Percentiles rank a stretch among this genome's conserved stretches.
phyloP scores from a whole-genome alignment of 2,113 vertebrate species.

The Cricetomys ansorgei region DNA sequence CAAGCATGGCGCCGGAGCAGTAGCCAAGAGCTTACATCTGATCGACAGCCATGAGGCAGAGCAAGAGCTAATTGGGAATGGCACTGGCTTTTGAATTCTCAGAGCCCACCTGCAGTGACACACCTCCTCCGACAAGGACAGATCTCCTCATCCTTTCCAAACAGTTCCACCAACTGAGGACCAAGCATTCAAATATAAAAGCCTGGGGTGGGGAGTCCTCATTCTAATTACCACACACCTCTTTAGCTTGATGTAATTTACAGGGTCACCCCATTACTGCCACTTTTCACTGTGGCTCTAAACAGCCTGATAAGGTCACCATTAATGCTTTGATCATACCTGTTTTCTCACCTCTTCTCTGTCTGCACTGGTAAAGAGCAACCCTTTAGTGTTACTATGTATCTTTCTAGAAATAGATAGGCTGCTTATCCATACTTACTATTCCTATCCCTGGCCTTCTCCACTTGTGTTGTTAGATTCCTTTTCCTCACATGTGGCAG shows the following conservation, averaged over 20 bases:
- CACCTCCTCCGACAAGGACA: not conserved
- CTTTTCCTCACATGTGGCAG: not conserved
- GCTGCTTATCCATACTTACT: not conserved
- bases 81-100: not conserved
- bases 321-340: not conserved
- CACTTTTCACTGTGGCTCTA: not conserved
- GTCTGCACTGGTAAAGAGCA: not conserved
- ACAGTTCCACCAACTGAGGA: not conserved
- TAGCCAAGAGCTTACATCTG: not conserved
- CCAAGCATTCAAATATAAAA: not conserved
- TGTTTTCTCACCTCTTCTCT: not conserved
- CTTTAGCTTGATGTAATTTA: not conserved
- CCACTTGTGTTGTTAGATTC: not conserved
- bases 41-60: not conserved
- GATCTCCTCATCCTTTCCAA: not conserved
- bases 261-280: too few species aligned
- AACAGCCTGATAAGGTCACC: not conserved
- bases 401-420: not conserved
- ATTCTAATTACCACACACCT: not conserved
- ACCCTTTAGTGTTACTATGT: not conserved
- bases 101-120: too few species aligned
- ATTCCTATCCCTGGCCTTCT: not conserved
- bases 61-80: not conserved
- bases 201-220: not conserved
- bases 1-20: not conserved